Evolutionary conservation across 2,797 vertebrate genomes (phyloP), one percentile per base, ranked within the genome.

Genomic region (Oceanodroma leucorhoa): DNA sequence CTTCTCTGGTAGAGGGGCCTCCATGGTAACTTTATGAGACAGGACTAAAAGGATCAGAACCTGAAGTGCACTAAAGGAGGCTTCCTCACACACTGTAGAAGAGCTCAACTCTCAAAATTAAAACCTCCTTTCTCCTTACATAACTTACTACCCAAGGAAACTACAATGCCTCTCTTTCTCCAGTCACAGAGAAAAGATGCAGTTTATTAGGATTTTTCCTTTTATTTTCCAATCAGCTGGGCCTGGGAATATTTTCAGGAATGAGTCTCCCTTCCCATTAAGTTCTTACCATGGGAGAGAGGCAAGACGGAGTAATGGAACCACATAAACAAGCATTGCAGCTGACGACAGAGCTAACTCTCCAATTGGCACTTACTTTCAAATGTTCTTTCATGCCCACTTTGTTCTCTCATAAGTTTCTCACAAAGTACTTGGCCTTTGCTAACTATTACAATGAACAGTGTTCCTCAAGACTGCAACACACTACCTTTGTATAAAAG

Each of bases 401-500:
- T 11, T 30, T 83, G 17, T 3, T 46, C 41, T 40, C 58, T 14
- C 17, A 0, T 0, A 2, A 14, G 23, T 57, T 77, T 87, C 55
- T 51, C 51, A 67, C 1, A 26, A 30, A 71, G 5, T 14, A 43
- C 16, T 29, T 26, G 11, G 24, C 24, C 43, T 85, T 54, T n/a
- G 57, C 32, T 27, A 30, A 51, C 9, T 8, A 14, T 13, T 16
- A 50, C 11, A 65, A 38, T 0, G 2, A 5, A 41, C 2, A 11
- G 30, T 0, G 3, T 2, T 87, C 23, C 58, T 60, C 21, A 26
- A 45, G 29, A 69, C 30, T 72, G 8, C 24, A 75, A 66, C 11
- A 30, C 0, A 1, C 48, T 17, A 11, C 11, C 17, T 57, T 26
- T 67, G 15, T 6, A 19, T 16, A 51, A 55, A 60, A 48, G 32